Evolutionary conservation across 2,888 invertebrate species (phyloP).

Genomic region (Anthoptus insignis): DNA sequence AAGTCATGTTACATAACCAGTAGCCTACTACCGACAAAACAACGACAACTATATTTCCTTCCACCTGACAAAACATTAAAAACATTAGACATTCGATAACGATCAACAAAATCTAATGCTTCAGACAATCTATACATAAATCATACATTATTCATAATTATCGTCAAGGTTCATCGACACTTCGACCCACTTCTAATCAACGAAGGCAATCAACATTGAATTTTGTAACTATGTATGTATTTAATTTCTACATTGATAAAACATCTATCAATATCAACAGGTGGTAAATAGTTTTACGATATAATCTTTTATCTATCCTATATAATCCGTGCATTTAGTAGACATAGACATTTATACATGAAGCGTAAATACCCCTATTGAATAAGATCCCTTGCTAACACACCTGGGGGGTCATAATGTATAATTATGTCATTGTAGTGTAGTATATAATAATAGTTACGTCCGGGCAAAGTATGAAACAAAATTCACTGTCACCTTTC

Average conservation of each 20-base stretch:
- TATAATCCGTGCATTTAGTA: background rate
- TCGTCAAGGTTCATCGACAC: background rate
- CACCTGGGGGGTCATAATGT: too few species aligned
- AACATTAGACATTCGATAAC: background rate
- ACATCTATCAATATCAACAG: constrained; percentile 17
- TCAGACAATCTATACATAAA: constrained; percentile 14
- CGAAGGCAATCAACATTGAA: background rate
- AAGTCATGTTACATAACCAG: too few species aligned
- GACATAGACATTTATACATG: constrained; percentile 1
- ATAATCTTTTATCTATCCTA: constrained; percentile 16
- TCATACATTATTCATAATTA: constrained; percentile 3
- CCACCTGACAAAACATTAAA: too few species aligned
- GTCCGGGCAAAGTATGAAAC: too few species aligned
- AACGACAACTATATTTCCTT: background rate
- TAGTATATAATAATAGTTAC: too few species aligned
- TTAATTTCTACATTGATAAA: constrained; percentile 21
- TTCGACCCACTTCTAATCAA: background rate
- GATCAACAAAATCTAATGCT: background rate
- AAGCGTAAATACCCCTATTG: background rate
- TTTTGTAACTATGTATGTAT: constrained; percentile 1
- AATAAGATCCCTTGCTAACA: background rate
- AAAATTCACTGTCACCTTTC: too few species aligned
- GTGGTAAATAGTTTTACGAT: constrained; percentile 20
- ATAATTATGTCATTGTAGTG: too few species aligned
- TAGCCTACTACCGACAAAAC: too few species aligned